Percentiles rank a stretch among this genome's conserved stretches.
These are phyloP conservation scores for Spisula solida DNA, from an alignment of 2,888 invertebrate species.

Conservation along the genomic window DNA sequence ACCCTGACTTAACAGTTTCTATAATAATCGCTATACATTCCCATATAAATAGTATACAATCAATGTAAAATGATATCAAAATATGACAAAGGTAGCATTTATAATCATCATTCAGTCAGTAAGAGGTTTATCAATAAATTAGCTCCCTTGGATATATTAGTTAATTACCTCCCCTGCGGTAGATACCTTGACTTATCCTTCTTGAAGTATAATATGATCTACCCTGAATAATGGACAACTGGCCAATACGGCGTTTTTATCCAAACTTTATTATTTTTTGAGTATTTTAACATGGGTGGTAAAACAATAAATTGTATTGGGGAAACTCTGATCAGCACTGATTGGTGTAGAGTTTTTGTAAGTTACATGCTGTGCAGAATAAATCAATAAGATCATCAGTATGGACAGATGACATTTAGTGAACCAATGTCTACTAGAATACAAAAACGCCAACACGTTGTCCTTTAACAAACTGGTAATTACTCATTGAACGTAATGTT, in stretches of 20 bases:
- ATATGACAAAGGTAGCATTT: not conserved
- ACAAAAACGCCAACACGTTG: too few species aligned
- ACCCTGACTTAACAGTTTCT: too few species aligned
- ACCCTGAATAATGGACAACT: not conserved
- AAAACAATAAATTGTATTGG: not conserved
- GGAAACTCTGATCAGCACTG: not conserved
- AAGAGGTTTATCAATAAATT: not conserved
- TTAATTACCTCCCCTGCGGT: not conserved
- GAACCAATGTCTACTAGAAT: too few species aligned
- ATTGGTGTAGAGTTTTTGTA: too few species aligned
- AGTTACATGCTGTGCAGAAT: too few species aligned
- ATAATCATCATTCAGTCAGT: not conserved
- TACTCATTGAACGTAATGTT: not conserved
- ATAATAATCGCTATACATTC: not conserved
- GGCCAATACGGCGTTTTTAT: not conserved
- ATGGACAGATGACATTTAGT: too few species aligned
- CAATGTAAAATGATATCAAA: not conserved
- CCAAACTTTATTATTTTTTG: not conserved
- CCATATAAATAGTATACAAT: not conserved
- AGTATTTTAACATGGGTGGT: not conserved
- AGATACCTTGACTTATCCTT: not conserved
- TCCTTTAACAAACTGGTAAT: too few species aligned
- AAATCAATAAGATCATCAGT: too few species aligned
- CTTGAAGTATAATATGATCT: not conserved
- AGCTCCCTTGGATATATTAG: not conserved